Evolutionary conservation across 1,140 invertebrate genomes (phyloP).

Genomic region (Sinella curviseta): DNA sequence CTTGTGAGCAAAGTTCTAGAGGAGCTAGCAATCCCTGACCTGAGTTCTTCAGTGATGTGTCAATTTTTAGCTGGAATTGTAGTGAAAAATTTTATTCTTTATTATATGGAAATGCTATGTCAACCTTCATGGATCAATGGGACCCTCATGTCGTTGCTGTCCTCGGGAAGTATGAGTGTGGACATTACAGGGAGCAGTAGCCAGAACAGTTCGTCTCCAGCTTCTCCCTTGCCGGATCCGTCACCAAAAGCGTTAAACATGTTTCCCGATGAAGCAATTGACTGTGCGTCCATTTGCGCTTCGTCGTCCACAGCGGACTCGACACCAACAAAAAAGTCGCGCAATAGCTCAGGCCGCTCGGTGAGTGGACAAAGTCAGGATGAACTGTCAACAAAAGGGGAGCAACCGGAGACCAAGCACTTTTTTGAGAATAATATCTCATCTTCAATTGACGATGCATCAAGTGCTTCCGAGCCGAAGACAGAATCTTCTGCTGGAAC

Average conservation of each 20-base stretch:
- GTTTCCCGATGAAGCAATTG: not conserved
- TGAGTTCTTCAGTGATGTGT: constrained; percentile 42
- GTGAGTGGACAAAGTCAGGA: too few relatives aligned
- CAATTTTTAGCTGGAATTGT: constrained; percentile 45
- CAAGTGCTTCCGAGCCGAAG: not conserved
- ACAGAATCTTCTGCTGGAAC: not conserved
- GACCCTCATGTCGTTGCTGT: constrained; percentile 36
- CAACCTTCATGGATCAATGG: constrained; percentile 45
- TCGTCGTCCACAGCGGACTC: not conserved
- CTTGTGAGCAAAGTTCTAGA: constrained; percentile 36
- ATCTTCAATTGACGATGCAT: not conserved
- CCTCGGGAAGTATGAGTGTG: constrained; percentile 10
- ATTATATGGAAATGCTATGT: constrained; percentile 42
- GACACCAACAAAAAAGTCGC: not conserved
- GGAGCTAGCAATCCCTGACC: constrained; percentile 42
- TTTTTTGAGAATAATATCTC: not conserved
- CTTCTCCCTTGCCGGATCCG: not conserved
- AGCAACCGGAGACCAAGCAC: not conserved
- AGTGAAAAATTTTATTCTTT: constrained; percentile 44
- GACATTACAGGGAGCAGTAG: constrained; percentile 12
- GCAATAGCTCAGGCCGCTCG: not conserved
- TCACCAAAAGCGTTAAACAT: constrained; percentile 11
- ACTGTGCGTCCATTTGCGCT: not conserved
- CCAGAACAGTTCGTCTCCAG: constrained; percentile 21
- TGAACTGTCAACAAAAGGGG: not conserved